Base-by-base conservation (phyloP, 2,888 invertebrate genomes). In the Willowsia nigromaculata region DNA sequence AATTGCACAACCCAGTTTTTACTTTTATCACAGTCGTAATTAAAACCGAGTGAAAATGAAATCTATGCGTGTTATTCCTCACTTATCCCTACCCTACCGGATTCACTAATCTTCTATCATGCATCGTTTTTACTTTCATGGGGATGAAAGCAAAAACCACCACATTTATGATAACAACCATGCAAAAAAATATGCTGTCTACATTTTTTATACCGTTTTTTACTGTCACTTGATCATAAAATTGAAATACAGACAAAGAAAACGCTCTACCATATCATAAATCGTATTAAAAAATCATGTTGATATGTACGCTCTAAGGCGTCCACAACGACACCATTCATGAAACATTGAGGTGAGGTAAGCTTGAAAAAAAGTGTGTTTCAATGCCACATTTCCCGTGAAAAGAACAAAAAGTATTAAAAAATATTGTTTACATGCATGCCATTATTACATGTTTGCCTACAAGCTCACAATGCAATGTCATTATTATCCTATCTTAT, bases 381-480 rank as follows among this genome's bases (percentile, higher is more conserved):
- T 88, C 84, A 88, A 84, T 83, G 88, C 78, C 88, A 88, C 88
- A 88, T 80, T 88, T 88, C 88, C 88, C 88, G 88, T 83, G 37
- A 33, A 25, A 7, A 33, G 22, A 33, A 33, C 37, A 56, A 9
- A 22, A 5, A 25, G 25, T 9, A 9, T 2, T n/a, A 0, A 18
- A 53, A 7, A 18, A 62, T 11, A 30, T 50, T 13, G 62, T 43
- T 47, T 25, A 40, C 22, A n/a, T 7, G 7, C 59, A 40, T 71
- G 27, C 13, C 13, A 33, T 71, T 40, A 71, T 37, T 7, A 1
- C 33, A n/a, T 22, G 18, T 9, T 30, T 62, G 27, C 33, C 59
- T 43, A 11, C n/a, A 25, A 40, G 9, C 22, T 5, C n/a, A n/a
- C n/a, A n/a, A n/a, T n/a, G n/a, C n/a, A n/a, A n/a, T 56, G 71